Conservation (phyloP, 1,140 invertebrate genomes). For the Berghia stephanieae region DNA sequence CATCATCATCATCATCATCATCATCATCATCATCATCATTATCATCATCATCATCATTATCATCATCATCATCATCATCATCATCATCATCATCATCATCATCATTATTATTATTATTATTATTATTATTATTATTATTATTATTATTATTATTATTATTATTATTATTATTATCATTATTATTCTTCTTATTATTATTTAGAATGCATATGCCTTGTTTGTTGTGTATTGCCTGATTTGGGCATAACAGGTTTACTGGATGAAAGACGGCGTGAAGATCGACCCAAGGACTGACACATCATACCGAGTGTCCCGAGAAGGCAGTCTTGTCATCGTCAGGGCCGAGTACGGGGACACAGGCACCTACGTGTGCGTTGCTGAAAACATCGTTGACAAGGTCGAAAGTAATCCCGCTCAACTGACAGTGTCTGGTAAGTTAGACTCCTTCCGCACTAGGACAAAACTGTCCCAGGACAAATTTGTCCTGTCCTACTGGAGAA, state of each 20-base stretch:
- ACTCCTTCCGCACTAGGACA: no score
- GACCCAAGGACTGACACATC: conserved; percentile 21
- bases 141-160: background rate
- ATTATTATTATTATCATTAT: no score
- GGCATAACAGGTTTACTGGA: conserved; percentile 32
- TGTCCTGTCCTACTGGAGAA: no score
- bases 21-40: background rate
- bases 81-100: no score
- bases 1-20: no score
- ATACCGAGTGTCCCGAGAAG: conserved; percentile 18
- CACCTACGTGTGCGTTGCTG: conserved; percentile 30
- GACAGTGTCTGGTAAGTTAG: conserved; percentile 27
- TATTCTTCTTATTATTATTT: background rate
- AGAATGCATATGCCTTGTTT: background rate
- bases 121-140: background rate
- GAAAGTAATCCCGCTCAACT: conserved; percentile 18
- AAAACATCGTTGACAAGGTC: conserved; percentile 1
- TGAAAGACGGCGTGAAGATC: conserved; percentile 24
- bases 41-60: background rate
- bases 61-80: background rate
- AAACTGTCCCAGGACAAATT: no score
- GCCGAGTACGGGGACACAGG: conserved; percentile 21
- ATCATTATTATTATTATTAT: background rate
- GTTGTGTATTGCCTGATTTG: background rate
- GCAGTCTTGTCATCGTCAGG: conserved; percentile 17